Evolutionary conservation across 2,888 invertebrate species (phyloP).

Genomic region (Lucinisca nassula): DNA sequence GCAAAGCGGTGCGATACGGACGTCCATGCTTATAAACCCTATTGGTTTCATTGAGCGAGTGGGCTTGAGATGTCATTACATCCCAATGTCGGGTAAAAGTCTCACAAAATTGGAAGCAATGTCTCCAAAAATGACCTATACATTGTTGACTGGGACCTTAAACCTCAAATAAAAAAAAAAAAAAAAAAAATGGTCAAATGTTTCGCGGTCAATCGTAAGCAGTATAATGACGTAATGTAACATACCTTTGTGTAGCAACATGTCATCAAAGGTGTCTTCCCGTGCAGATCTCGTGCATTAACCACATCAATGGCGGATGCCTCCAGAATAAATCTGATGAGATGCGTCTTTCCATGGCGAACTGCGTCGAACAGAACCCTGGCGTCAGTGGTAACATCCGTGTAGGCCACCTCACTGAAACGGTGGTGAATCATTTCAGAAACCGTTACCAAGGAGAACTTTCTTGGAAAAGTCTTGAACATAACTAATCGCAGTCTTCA

Average conservation of each 20-base stretch:
- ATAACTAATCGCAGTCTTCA: background rate
- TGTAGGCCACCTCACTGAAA: slow-evolving; percentile 14
- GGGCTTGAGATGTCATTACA: no score
- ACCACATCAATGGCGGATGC: slow-evolving; percentile 81
- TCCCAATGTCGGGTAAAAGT: no score
- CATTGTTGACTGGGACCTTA: no score
- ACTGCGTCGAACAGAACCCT: slow-evolving; percentile 83
- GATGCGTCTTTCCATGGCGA: slow-evolving; percentile 81
- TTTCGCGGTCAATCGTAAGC: no score
- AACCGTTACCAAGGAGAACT: background rate
- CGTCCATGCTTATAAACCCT: no score
- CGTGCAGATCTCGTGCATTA: slow-evolving; percentile 83
- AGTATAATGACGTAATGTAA: no score
- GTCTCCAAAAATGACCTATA: no score
- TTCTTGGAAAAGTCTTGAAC: background rate
- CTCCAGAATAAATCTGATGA: slow-evolving; percentile 84
- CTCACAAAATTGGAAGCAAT: no score
- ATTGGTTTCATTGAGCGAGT: no score
- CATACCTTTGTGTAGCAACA: slow-evolving; percentile 84
- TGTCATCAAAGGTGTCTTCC: slow-evolving; percentile 84
- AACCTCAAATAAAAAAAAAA: no score
- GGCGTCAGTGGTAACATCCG: slow-evolving; percentile 74
- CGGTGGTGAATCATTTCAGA: background rate
- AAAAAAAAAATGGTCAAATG: no score
- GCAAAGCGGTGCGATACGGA: no score